Conservation (phyloP, 53 echinoderm and acorn worm species). For the Echinometra lucunter region DNA sequence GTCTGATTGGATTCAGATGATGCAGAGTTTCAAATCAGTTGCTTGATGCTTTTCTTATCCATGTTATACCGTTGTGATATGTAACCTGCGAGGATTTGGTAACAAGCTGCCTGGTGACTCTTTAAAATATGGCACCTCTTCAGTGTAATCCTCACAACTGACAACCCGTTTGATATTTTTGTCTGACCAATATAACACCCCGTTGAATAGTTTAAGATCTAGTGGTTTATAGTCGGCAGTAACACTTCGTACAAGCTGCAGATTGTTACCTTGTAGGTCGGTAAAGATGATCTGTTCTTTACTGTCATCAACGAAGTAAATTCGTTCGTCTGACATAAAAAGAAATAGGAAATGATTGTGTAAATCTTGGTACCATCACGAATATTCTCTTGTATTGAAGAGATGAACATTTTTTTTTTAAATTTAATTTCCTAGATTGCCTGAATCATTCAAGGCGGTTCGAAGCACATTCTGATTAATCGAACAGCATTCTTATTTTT, state of each 20-base stretch:
- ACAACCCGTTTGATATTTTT: background rate
- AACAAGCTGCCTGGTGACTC: background rate
- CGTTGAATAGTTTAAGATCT: background rate
- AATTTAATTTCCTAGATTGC: too few relatives aligned
- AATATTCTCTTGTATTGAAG: background rate
- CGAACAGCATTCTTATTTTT: too few relatives aligned
- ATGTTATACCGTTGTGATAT: background rate
- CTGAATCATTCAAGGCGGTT: too few relatives aligned
- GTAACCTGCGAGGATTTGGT: background rate
- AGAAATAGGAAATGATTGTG: background rate
- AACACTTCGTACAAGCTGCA: background rate
- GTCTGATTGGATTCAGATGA: too few relatives aligned
- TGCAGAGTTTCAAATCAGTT: too few relatives aligned
- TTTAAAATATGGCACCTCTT: background rate
- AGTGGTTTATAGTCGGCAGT: background rate
- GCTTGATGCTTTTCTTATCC: too few relatives aligned
- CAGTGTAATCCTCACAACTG: background rate
- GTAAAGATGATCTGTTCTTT: background rate
- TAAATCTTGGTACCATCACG: background rate
- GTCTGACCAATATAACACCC: background rate
- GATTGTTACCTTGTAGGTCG: background rate
- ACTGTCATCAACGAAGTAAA: background rate
- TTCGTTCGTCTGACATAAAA: background rate
- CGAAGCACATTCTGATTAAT: too few relatives aligned
- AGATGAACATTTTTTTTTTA: background rate